Evolutionary conservation across 2,797 vertebrate species (phyloP).

Genomic region (Neosilurus mollespiculum): DNA sequence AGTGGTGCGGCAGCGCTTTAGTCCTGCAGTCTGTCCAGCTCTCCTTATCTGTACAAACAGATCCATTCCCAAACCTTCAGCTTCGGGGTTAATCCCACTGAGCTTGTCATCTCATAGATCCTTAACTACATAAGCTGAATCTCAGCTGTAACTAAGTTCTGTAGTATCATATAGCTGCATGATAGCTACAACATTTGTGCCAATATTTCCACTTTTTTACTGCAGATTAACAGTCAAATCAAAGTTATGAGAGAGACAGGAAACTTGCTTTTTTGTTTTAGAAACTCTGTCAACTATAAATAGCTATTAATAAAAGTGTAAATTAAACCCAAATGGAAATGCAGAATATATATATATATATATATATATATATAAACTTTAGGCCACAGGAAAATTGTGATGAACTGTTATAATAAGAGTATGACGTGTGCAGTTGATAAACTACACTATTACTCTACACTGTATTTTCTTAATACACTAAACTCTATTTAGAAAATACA

Average conservation of each 20-base stretch:
- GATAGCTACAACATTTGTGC: neutral
- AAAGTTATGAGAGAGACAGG: neutral
- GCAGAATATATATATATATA: neutral
- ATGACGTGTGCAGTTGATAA: neutral
- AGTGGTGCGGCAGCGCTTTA: neutral
- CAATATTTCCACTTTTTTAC: neutral
- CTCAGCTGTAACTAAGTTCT: neutral
- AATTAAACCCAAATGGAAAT: neutral
- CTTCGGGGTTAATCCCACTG: neutral
- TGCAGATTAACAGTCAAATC: neutral
- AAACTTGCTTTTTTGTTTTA: neutral
- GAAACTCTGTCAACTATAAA: neutral
- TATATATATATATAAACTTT: neutral
- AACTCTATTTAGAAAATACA: too few relatives aligned
- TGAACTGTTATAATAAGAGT: neutral
- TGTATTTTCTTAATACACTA: too few relatives aligned
- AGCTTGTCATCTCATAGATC: neutral
- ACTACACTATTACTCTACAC: too few relatives aligned
- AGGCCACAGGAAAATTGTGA: neutral
- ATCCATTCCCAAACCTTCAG: neutral
- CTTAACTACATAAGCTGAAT: neutral
- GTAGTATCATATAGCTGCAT: neutral
- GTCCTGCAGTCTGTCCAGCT: neutral
- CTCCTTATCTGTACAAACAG: neutral
- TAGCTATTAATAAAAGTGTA: neutral